Evolutionary conservation across 2,888 invertebrate genomes (phyloP).

Genomic region (Melipona beecheii): DNA sequence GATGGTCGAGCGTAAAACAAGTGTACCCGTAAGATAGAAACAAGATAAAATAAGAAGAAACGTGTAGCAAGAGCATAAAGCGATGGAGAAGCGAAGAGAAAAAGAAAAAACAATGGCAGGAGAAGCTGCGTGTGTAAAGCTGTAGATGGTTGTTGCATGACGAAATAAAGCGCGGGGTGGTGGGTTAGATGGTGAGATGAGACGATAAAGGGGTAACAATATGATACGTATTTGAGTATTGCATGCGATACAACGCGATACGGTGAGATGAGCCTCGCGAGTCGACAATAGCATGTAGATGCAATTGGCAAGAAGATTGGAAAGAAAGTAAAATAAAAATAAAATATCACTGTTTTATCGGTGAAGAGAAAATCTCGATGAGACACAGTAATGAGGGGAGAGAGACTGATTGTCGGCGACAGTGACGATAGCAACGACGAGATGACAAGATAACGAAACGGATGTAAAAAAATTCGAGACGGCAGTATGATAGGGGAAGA

Average conservation of each 20-base stretch:
- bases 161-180: neutral
- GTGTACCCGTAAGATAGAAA: too few species aligned
- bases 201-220: neutral
- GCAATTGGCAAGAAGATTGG: neutral
- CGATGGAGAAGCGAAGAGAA: neutral
- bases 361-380: slow-evolving; percentile 11
- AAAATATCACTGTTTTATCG: neutral
- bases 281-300: neutral
- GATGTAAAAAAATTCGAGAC: slow-evolving; percentile 5
- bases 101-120: neutral
- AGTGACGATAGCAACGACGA: neutral
- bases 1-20: neutral
- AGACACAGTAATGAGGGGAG: neutral
- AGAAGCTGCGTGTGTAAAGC: neutral
- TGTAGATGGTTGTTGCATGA: neutral
- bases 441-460: neutral
- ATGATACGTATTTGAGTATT: too few species aligned
- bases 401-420: neutral
- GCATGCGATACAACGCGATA: too few species aligned
- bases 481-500: neutral
- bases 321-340: neutral
- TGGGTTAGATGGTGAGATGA: neutral
- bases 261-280: too few species aligned
- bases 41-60: neutral
- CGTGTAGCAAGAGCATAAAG: neutral